phyloP scores from a whole-genome alignment of 30 jellyfish, hydroid and myxozoan species.

The Turritopsis rubra region DNA sequence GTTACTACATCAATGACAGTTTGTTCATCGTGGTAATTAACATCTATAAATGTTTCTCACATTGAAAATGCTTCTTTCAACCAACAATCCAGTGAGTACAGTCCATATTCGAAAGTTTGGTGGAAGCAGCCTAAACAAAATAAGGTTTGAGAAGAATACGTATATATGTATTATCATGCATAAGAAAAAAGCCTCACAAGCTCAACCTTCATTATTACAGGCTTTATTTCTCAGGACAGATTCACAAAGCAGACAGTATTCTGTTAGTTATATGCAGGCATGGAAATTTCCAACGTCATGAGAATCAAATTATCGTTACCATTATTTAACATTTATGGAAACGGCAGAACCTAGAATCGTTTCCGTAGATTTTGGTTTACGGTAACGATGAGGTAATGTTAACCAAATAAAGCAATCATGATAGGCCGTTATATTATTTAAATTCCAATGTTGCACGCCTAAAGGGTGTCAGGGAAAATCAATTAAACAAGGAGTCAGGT shows the following conservation, averaged over 20 bases:
- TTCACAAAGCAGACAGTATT: too few relatives aligned
- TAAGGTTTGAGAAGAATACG: too few relatives aligned
- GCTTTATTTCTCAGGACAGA: too few relatives aligned
- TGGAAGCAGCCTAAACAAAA: conserved; percentile 60
- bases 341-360: neutral
- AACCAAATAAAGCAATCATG: neutral
- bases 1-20: too few relatives aligned
- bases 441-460: too few relatives aligned
- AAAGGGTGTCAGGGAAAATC: too few relatives aligned
- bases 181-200: too few relatives aligned
- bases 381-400: neutral
- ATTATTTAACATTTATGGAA: neutral
- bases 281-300: neutral
- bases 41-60: conserved; percentile 29
- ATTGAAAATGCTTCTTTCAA: conserved; percentile 55
- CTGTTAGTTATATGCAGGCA: too few relatives aligned
- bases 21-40: too few relatives aligned
- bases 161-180: too few relatives aligned
- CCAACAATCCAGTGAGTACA: conserved; percentile 69
- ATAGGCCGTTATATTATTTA: too few relatives aligned
- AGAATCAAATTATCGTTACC: neutral
- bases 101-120: conserved; percentile 93
- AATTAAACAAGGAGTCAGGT: neutral
- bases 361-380: neutral
- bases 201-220: too few relatives aligned